phyloP scores from a whole-genome alignment of 2,113 vertebrate species.

The Puntigrus tetrazona region DNA sequence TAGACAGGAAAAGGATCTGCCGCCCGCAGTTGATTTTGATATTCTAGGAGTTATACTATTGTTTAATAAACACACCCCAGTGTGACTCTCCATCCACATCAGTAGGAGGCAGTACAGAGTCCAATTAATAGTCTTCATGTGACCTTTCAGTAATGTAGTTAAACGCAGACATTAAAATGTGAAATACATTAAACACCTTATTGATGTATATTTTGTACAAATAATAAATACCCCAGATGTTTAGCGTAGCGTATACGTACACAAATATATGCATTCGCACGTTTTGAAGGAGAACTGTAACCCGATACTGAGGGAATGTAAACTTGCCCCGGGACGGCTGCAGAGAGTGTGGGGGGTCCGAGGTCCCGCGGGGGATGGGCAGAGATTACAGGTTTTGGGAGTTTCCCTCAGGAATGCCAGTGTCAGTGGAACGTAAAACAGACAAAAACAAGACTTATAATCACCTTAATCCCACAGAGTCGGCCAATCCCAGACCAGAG shows the following conservation, averaged over 20 bases:
- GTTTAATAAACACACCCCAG: neutral
- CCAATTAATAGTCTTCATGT: too few species aligned
- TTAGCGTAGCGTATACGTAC: neutral
- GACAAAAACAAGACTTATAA: conserved; percentile 61
- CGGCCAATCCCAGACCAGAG: neutral
- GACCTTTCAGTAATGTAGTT: too few species aligned
- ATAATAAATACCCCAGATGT: too few species aligned
- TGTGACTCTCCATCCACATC: neutral
- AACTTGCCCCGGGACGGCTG: neutral
- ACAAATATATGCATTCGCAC: neutral
- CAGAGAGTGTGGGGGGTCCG: conserved; percentile 18
- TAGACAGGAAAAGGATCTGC: too few species aligned
- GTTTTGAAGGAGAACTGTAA: neutral
- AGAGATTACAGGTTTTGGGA: conserved; percentile 54
- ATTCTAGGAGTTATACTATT: neutral
- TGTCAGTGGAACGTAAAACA: conserved; percentile 57
- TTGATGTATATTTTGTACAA: too few species aligned
- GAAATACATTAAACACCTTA: too few species aligned
- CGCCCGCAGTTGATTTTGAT: too few species aligned
- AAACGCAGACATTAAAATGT: too few species aligned
- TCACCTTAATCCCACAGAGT: neutral
- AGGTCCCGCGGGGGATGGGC: conserved; percentile 42
- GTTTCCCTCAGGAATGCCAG: conserved; percentile 70
- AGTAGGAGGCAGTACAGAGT: neutral
- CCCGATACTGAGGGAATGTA: neutral